Conservation (phyloP, 2,888 invertebrate genomes). For the Rosalia funebris region DNA sequence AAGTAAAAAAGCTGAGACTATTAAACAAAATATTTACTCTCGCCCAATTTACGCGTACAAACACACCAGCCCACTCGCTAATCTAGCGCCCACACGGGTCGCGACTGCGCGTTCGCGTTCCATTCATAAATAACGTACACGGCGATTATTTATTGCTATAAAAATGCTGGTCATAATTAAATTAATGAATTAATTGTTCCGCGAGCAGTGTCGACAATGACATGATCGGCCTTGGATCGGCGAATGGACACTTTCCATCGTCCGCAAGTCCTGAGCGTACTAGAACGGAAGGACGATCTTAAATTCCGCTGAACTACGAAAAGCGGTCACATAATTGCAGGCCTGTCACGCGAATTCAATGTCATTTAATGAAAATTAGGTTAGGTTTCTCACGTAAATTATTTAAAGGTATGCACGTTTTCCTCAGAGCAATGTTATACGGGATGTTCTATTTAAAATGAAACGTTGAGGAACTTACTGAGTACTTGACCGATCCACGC, state of each 20-base stretch:
- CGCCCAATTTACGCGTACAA: constrained; percentile 8
- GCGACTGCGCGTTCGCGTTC: not conserved
- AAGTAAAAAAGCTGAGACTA: constrained; percentile 1
- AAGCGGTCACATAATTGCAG: too few species aligned
- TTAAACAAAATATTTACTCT: constrained; percentile 12
- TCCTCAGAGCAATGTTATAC: too few species aligned
- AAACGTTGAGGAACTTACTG: too few species aligned
- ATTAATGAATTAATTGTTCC: constrained; percentile 17
- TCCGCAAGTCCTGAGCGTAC: too few species aligned
- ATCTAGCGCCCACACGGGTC: constrained; percentile 4
- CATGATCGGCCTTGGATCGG: constrained; percentile 5
- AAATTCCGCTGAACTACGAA: too few species aligned
- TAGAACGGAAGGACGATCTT: too few species aligned
- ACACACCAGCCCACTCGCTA: not conserved
- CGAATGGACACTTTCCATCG: not conserved
- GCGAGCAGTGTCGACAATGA: constrained; percentile 8
- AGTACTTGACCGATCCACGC: too few species aligned
- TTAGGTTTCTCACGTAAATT: too few species aligned
- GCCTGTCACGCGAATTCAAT: too few species aligned
- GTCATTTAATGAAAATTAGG: too few species aligned
- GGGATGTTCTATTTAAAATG: too few species aligned
- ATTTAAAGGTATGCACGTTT: too few species aligned
- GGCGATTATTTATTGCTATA: not conserved
- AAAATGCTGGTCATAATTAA: constrained; percentile 10
- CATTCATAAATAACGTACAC: constrained; percentile 3